Conservation (phyloP, 2,888 invertebrate species). For the Ephialtes manifestator region DNA sequence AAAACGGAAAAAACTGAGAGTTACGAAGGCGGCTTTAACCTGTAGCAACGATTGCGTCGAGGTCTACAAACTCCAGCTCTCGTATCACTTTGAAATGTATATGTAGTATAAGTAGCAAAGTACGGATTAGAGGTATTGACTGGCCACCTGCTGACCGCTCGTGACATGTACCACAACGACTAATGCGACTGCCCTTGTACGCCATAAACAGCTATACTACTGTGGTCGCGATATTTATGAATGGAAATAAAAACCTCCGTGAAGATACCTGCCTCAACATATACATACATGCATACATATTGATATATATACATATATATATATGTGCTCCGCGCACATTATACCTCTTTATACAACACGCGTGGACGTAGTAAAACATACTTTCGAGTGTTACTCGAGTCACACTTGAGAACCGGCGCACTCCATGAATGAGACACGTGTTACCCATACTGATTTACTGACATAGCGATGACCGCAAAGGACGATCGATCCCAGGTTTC, state of each 20-base stretch:
- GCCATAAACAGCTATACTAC: neutral
- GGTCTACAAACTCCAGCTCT: neutral
- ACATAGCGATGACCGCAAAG: slow-evolving; percentile 1
- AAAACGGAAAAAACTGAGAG: no score
- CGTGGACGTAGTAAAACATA: neutral
- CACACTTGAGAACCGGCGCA: slow-evolving; percentile 15
- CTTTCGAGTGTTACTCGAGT: slow-evolving; percentile 3
- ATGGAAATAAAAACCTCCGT: slow-evolving; percentile 16
- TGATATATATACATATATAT: neutral
- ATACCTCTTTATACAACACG: neutral
- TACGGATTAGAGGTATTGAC: slow-evolving; percentile 6
- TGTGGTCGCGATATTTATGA: slow-evolving; percentile 23
- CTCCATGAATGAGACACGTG: slow-evolving; percentile 18
- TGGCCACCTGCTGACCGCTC: neutral
- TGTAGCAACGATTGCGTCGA: slow-evolving; percentile 35
- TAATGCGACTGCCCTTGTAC: neutral
- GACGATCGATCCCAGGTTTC: slow-evolving; percentile 65
- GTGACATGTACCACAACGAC: neutral
- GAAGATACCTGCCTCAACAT: slow-evolving; percentile 13
- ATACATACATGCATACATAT: no score
- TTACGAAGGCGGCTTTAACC: neutral
- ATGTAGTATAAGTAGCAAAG: neutral
- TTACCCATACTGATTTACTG: neutral
- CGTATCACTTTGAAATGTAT: slow-evolving; percentile 4
- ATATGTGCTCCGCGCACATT: neutral